A percentile compares a stretch with the other conserved stretches of the same genome.
Conservation (phyloP, 2,113 vertebrate genomes). For the Dromiciops gliroides region DNA sequence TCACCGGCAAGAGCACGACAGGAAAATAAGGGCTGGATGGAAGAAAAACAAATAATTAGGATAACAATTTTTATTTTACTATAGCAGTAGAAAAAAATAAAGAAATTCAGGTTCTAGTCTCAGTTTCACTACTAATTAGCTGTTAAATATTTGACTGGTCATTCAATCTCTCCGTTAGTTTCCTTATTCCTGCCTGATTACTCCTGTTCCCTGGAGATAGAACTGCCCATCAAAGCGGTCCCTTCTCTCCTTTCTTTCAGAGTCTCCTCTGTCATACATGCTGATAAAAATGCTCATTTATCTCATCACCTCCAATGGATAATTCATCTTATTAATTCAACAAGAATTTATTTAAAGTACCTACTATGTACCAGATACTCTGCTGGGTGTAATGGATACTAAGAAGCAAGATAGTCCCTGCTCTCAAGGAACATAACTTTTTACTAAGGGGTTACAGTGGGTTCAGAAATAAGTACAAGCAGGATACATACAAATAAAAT, state of each 20-base stretch:
- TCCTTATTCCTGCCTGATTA: neutral
- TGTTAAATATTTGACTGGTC: too few relatives aligned
- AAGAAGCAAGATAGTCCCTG: neutral
- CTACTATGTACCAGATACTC: neutral
- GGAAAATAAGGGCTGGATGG: neutral
- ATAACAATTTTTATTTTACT: neutral
- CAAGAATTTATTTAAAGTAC: neutral
- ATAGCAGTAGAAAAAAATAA: neutral
- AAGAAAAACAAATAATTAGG: neutral
- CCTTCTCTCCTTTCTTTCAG: neutral
- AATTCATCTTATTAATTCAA: neutral
- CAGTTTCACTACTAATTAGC: neutral
- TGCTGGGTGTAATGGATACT: neutral
- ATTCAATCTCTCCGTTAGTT: neutral
- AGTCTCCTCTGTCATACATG: neutral
- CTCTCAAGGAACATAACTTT: neutral
- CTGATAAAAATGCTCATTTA: neutral
- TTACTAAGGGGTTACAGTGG: neutral
- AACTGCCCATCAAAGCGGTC: neutral
- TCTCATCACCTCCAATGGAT: too few relatives aligned
- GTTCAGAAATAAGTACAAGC: too few relatives aligned
- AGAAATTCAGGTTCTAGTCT: neutral
- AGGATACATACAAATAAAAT: neutral
- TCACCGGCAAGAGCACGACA: too few relatives aligned
- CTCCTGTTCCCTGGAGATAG: neutral